These are phyloP conservation scores for Eretmochelys imbricata DNA, from an alignment of 2,113 vertebrate species.

Conservation along the genomic window DNA sequence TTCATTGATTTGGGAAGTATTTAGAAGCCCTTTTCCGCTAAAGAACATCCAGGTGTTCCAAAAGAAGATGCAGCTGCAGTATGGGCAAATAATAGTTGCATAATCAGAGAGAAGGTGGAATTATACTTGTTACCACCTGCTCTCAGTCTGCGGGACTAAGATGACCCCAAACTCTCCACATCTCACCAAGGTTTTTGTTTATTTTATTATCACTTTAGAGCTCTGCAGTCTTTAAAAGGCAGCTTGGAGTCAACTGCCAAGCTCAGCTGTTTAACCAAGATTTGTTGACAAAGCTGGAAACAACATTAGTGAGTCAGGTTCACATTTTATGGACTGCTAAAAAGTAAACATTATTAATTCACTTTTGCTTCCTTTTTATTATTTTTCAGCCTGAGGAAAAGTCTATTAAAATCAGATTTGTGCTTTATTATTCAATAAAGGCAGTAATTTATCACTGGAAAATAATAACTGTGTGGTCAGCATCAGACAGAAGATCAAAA, in stretches of 20 bases:
- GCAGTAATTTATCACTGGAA: not conserved
- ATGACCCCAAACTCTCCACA: conserved; percentile 40
- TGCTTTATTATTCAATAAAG: not conserved
- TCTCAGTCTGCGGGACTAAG: conserved; percentile 1
- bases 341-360: conserved; percentile 1
- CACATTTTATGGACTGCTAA: not conserved
- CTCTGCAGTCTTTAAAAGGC: conserved; percentile 24
- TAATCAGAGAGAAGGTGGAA: conserved; percentile 28
- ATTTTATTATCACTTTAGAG: conserved; percentile 17
- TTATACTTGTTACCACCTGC: not conserved
- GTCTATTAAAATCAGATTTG: not conserved
- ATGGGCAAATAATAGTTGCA: not conserved
- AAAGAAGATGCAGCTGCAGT: not conserved
- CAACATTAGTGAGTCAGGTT: not conserved
- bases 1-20: not conserved
- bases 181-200: conserved; percentile 52
- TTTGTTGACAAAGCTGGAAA: conserved; percentile 20
- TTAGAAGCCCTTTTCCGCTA: not conserved
- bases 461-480: not conserved
- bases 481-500: not conserved
- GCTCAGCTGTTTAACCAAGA: conserved; percentile 52
- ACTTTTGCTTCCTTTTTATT: not conserved
- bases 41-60: not conserved
- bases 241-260: not conserved
- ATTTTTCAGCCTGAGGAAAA: not conserved